phyloP scores from a whole-genome alignment of 2,888 invertebrate species.

The Folsomia candida region DNA sequence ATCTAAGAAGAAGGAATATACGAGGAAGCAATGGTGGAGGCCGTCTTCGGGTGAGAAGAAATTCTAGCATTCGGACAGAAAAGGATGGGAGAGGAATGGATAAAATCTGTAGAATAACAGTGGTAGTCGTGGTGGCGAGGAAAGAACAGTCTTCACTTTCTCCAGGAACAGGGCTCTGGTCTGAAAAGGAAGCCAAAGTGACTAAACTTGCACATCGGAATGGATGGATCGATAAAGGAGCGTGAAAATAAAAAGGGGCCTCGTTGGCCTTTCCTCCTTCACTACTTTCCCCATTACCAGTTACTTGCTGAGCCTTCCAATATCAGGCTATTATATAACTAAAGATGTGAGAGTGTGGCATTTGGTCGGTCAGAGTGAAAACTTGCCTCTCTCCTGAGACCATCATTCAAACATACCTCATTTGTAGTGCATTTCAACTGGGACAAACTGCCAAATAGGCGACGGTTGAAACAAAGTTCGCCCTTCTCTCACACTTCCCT shows the following conservation, averaged over 20 bases:
- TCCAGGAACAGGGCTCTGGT: conserved; percentile 10
- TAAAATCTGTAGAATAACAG: conserved; percentile 17
- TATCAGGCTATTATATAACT: conserved; percentile 13
- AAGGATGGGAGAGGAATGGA: conserved; percentile 12
- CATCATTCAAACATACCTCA: conserved; percentile 43
- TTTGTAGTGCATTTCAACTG: conserved; percentile 27
- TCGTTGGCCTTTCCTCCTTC: conserved; percentile 8
- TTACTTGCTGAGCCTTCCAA: not conserved
- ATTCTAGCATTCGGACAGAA: conserved; percentile 1
- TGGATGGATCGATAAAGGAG: conserved; percentile 29
- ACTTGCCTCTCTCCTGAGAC: conserved; percentile 38
- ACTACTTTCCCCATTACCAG: not conserved
- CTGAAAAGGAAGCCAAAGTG: conserved; percentile 8
- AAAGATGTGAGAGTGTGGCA: conserved; percentile 14
- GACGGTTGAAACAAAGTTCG: not conserved
- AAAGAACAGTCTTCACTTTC: not conserved
- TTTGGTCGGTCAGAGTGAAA: conserved; percentile 20
- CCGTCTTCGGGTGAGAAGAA: conserved; percentile 1
- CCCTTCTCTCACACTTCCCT: not conserved
- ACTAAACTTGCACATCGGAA: conserved; percentile 17
- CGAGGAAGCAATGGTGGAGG: not conserved
- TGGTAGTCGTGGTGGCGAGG: not conserved
- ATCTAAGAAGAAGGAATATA: conserved; percentile 19
- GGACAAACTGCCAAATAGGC: conserved; percentile 21
- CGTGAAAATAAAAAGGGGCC: conserved; percentile 25